Base-by-base conservation (phyloP, 2,888 invertebrate species). In the Plusia festucae region DNA sequence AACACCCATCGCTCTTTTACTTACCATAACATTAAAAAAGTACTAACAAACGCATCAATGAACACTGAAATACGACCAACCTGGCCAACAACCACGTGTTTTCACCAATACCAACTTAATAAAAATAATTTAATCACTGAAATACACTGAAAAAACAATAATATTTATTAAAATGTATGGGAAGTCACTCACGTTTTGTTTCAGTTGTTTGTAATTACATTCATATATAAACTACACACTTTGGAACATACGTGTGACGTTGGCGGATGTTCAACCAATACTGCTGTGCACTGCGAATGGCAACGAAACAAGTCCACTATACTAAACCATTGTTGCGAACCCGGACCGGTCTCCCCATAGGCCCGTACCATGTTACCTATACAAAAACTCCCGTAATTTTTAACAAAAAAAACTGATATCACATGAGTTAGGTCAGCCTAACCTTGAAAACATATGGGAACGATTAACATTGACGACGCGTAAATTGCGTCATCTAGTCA, bases 31-130 rank as follows among this genome's bases (percentile, higher is more conserved):
- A n/a, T n/a, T 5, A n/a, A n/a, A 40, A 40, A 34, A 40, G 4
- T n/a, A 40, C n/a, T 34, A 40, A 40, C n/a, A 40, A 40, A 40
- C 40, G 40, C 40, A n/a, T 40, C 40, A n/a, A 40, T 40, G 40
- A 40, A 40, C 40, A n/a, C n/a, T 15, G 4, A 40, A 40, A 40
- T 7, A 2, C 5, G n/a, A 40, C 40, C 4, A 40, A 40, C 40
- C 6, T 40, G n/a, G 40, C 40, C 40, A 40, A 40, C 40, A 40
- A n/a, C 40, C 40, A 40, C 40, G 40, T 40, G 40, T 40, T 34
- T 40, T 7, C 40, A 40, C 40, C 40, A 40, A 40, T n/a, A 40
- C 40, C 40, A 40, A 40, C 40, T 5, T 5, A 40, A 40, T 0
- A 0, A 40, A n/a, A 40, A n/a, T n/a, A 40, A 1, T 40, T 40